Percentiles rank a stretch among this genome's conserved stretches.
Evolutionary conservation across 2,888 invertebrate genomes (phyloP).

Genomic region (Empis livida): DNA sequence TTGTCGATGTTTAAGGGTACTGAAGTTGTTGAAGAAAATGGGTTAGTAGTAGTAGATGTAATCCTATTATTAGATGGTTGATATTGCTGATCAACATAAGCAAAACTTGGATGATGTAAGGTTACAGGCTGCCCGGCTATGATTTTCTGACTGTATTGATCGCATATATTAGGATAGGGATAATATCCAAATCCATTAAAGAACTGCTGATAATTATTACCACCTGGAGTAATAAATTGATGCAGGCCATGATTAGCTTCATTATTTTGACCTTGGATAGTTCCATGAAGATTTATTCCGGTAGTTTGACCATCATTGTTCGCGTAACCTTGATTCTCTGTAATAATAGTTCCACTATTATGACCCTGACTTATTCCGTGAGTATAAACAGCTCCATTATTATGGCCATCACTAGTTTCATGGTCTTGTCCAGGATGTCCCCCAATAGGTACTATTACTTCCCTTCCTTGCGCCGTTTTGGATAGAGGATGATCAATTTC

Average conservation of each 20-base stretch:
- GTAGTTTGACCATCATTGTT: background rate
- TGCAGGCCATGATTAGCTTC: background rate
- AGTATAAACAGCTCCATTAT: constrained; percentile 3
- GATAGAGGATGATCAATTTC: constrained; percentile 46
- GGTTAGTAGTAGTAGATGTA: constrained; percentile 10
- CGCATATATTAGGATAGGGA: background rate
- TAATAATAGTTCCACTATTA: background rate
- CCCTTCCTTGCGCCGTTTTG: constrained; percentile 38
- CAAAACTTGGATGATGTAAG: constrained; percentile 4
- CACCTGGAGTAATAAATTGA: constrained; percentile 8
- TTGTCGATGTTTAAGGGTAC: constrained; percentile 5
- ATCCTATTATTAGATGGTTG: too few relatives aligned
- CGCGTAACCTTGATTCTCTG: background rate
- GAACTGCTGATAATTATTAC: constrained; percentile 1
- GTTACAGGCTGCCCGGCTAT: background rate
- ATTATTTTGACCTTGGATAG: background rate
- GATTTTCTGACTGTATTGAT: too few relatives aligned
- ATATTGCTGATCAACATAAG: constrained; percentile 1
- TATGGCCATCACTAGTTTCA: background rate
- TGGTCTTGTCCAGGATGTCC: too few relatives aligned
- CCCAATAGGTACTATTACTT: constrained; percentile 25
- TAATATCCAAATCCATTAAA: background rate
- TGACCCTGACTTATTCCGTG: background rate
- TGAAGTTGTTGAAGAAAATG: constrained; percentile 7
- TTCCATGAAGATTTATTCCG: background rate